Base-by-base conservation (phyloP, 2,797 vertebrate species). In the Alcedo atthis region DNA sequence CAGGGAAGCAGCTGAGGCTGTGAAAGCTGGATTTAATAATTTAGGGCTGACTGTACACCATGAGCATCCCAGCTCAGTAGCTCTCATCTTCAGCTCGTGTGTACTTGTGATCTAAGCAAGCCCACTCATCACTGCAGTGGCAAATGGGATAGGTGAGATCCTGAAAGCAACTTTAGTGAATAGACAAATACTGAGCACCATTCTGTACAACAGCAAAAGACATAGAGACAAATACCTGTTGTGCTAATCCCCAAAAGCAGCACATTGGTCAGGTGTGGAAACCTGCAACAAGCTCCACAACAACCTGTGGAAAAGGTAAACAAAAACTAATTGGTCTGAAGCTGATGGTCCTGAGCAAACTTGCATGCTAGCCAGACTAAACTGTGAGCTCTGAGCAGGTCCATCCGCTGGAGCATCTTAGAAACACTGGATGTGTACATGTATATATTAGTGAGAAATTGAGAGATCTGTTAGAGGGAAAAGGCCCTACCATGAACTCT, bases 81-180 rank as follows among this genome's bases (percentile, higher is more conserved):
- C 67, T 83, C 55, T 87, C 68, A 58, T 85, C 20, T 81, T 85
- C 40, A 43, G 35, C 64, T 93, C 59, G n/a, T 89, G 93, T 67
- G 73, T 87, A 22, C 32, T 74, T 69, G 64, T 15, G 26, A 53
- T 85, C 48, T 90, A 49, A 51, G 58, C 18, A 63, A 63, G 67
- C 48, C 14, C 32, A 58, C 83, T 91, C 40, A 19, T 82, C 46
- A 40, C 8, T 64, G 33, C 17, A 14, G 37, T 55, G 45, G 85
- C 48, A 55, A 15, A 16, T 35, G 55, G 26, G 6, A 59, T 75
- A 66, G 54, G 43, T 32, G 69, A 81, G 45, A 73, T 81, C 55
- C 63, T 90, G 79, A 71, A 51, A 76, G 62, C 49, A 90, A 2
- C 43, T 87, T 54, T 4, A 81, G 55, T 67, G 74, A 85, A 51